phyloP scores from a whole-genome alignment of 2,797 vertebrate species.

The Tokudaia muenninki region DNA sequence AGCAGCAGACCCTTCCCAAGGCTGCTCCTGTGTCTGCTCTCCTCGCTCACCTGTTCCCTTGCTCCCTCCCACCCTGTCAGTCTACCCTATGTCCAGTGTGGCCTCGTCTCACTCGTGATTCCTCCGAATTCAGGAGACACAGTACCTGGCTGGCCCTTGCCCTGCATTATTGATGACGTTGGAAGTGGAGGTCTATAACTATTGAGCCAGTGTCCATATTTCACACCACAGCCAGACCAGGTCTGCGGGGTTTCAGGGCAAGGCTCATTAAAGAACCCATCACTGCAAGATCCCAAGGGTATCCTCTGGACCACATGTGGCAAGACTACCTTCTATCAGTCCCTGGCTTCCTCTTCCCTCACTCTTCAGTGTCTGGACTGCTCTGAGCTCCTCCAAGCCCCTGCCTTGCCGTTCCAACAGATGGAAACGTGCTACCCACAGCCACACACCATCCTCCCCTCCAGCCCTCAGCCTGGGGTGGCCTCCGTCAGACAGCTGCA shows the following conservation, averaged over 20 bases:
- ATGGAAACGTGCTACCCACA: neutral
- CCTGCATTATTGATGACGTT: neutral
- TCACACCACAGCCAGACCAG: neutral
- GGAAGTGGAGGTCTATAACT: neutral
- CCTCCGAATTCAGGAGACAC: neutral
- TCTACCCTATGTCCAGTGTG: neutral
- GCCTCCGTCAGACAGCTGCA: neutral
- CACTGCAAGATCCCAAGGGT: neutral
- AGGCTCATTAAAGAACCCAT: neutral
- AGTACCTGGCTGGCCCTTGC: neutral
- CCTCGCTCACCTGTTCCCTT: neutral
- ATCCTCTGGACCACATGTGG: neutral
- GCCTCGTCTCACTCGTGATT: neutral
- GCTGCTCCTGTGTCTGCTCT: neutral
- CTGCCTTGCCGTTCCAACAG: neutral
- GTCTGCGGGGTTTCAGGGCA: neutral
- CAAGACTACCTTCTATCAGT: too few species aligned
- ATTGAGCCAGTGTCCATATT: neutral
- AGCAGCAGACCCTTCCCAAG: neutral
- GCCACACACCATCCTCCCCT: neutral
- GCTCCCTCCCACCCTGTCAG: neutral
- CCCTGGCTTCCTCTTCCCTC: neutral
- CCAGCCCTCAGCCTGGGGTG: neutral
- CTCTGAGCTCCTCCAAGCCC: neutral
- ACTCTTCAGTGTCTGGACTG: neutral